phyloP scores from a whole-genome alignment of 2,888 invertebrate species.

The Phrixothrix hirtus region DNA sequence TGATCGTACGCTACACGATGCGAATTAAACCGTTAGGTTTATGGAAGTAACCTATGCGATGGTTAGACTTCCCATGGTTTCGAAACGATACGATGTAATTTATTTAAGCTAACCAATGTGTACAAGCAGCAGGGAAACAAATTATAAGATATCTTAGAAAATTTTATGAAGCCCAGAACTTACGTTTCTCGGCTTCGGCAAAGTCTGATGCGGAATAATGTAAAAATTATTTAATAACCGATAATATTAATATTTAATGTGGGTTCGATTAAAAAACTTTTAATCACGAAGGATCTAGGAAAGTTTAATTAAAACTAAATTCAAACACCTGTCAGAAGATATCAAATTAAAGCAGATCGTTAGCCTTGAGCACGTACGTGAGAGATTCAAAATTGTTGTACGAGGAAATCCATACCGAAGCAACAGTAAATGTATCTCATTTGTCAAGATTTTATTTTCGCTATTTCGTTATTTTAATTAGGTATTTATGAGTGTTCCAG shows the following conservation, averaged over 20 bases:
- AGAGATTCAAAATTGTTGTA: constrained; percentile 22
- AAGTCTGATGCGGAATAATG: too few relatives aligned
- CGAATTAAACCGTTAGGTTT: constrained; percentile 9
- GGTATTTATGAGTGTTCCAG: constrained; percentile 12
- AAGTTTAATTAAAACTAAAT: constrained; percentile 28
- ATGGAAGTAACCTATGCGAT: neutral
- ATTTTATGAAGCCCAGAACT: too few relatives aligned
- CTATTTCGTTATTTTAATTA: constrained; percentile 17
- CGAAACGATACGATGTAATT: constrained; percentile 2
- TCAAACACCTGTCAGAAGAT: constrained; percentile 26
- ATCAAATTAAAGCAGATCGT: constrained; percentile 29
- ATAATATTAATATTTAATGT: constrained; percentile 22
- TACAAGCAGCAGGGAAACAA: constrained; percentile 9
- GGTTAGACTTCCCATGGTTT: constrained; percentile 4
- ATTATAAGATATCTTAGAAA: constrained; percentile 5
- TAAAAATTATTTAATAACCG: constrained; percentile 11
- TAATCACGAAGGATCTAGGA: constrained; percentile 19
- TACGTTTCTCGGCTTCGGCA: too few relatives aligned
- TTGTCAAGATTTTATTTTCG: constrained; percentile 15
- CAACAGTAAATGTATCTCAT: constrained; percentile 22
- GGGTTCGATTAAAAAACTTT: constrained; percentile 11
- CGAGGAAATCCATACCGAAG: constrained; percentile 10
- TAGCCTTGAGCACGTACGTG: constrained; percentile 24
- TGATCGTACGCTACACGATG: constrained; percentile 7
- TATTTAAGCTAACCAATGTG: constrained; percentile 1